These are phyloP conservation scores for Colinus virginianus DNA, from an alignment of 2,113 vertebrate genomes.

Conservation along the genomic window DNA sequence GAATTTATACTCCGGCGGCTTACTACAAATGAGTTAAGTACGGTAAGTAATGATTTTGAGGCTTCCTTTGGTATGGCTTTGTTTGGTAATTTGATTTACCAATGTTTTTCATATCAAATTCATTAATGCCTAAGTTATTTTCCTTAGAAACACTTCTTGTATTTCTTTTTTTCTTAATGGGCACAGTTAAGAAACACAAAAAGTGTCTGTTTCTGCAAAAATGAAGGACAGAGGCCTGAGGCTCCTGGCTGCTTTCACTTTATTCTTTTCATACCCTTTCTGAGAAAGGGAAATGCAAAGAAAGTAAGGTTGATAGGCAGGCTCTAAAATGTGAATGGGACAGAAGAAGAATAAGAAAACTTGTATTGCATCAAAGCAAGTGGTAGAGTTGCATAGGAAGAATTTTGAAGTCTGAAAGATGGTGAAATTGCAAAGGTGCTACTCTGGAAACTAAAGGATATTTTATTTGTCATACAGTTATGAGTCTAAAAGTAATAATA, in stretches of 20 bases:
- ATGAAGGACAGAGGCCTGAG: background rate
- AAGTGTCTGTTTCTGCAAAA: background rate
- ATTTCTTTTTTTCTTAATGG: background rate
- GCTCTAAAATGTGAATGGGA: background rate
- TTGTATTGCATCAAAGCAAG: background rate
- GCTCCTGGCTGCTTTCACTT: background rate
- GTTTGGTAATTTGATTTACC: background rate
- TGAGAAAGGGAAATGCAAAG: background rate
- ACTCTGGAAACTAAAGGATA: background rate
- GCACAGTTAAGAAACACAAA: background rate
- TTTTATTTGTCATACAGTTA: background rate
- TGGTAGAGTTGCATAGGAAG: background rate
- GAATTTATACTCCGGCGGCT: conserved; percentile 86
- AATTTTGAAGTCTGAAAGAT: background rate
- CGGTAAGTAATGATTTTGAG: conserved; percentile 76
- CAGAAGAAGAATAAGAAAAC: background rate
- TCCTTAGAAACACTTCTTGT: background rate
- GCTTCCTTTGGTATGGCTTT: background rate
- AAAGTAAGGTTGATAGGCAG: background rate
- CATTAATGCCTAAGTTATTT: background rate
- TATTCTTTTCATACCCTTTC: background rate
- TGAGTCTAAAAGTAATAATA: background rate
- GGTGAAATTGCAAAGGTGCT: background rate
- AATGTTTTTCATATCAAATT: background rate
- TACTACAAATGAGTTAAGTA: conserved; percentile 82